Base-by-base conservation (phyloP, 1,140 invertebrate species). In the Spodoptera frugiperda region DNA sequence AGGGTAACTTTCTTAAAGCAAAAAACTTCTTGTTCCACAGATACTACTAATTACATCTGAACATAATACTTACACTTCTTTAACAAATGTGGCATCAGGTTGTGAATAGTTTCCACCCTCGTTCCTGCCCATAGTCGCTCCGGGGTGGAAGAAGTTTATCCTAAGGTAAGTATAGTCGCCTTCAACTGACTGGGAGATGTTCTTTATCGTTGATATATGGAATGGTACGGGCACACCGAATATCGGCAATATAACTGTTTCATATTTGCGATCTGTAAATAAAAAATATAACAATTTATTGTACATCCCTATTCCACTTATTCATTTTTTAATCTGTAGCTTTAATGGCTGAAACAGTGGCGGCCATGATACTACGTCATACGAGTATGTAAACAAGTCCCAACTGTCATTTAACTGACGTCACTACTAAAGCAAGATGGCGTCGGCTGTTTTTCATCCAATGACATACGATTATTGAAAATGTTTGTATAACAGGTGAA, bases 141-240 rank as follows among this genome's bases (percentile, higher is more conserved):
- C 99, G 30, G 99, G 99, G 94, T 99, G 99, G 92, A 99, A 99
- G 93, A 99, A 99, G 93, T 99, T 99, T 82, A 99, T 98, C 89
- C 99, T 96, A 76, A 99, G 96, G 94, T 99, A 99, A 0, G 99
- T 99, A 90, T 99, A 99, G 92, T 99, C 99, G 46, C 99, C 99
- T 94, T 99, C 99, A 17, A 99, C 98, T 0, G 98, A 99, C 89
- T 99, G 98, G 25, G 98, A 99, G 87, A 99, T 99, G 91, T 99
- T 99, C 95, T 99, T 99, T 61, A 99, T 98, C 3, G 98, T 99
- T 0, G 98, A 99, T 91, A 99, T 99, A 90, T 99, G 99, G 92
- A 99, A 99, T 73, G 99, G 99, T 78, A 99, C 98, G 8, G 98
- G 97, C 54, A 98, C 95, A 67, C 99, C 99, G 95, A 98, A 99